Percentiles rank a stretch among this genome's conserved stretches.
Evolutionary conservation across 2,113 vertebrate species (phyloP).

Genomic region (Hippocampus barbouri): DNA sequence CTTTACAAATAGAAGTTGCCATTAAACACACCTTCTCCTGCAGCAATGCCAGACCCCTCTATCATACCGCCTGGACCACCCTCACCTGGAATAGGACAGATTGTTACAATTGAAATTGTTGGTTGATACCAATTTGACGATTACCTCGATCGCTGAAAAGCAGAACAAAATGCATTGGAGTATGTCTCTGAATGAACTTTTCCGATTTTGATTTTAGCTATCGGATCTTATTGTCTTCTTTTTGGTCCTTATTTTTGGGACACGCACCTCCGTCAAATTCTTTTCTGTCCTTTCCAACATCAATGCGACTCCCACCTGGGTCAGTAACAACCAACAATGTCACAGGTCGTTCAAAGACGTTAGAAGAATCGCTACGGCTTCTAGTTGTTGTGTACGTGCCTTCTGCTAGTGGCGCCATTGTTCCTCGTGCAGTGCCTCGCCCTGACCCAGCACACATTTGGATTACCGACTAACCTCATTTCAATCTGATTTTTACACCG

Average conservation of each 20-base stretch:
- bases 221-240: background rate
- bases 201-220: background rate
- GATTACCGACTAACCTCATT: background rate
- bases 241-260: background rate
- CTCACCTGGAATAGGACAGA: conserved; percentile 48
- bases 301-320: conserved; percentile 1
- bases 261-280: conserved; percentile 11
- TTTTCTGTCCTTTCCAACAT: background rate
- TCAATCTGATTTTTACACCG: background rate
- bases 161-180: background rate
- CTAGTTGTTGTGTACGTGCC: conserved; percentile 15
- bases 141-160: background rate
- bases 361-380: background rate
- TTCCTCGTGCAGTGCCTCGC: conserved; percentile 41
- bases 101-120: background rate
- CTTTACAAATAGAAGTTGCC: conserved; percentile 8
- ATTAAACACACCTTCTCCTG: conserved; percentile 53
- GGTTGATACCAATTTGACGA: background rate
- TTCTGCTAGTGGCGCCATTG: conserved; percentile 43
- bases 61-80: conserved; percentile 49
- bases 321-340: background rate
- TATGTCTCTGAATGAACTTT: background rate
- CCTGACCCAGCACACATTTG: conserved; percentile 30
- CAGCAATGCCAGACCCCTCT: conserved; percentile 71
- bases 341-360: background rate